These are phyloP conservation scores for Sapajus apella DNA, from an alignment of 2,113 vertebrate species.

Conservation along the genomic window DNA sequence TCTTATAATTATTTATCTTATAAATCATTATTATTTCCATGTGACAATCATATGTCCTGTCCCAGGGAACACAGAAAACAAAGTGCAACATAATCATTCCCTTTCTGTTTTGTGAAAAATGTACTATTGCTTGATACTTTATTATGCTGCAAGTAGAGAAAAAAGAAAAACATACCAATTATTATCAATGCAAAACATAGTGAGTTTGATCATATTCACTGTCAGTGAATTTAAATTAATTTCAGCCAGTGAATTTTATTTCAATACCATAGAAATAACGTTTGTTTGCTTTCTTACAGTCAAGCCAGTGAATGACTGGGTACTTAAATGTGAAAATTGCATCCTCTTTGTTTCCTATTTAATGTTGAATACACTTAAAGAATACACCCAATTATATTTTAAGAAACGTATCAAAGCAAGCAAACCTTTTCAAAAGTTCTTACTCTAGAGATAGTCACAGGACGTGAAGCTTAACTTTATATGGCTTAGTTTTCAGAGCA, in stretches of 20 bases:
- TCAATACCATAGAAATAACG: neutral
- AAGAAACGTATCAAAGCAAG: neutral
- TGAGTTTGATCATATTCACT: neutral
- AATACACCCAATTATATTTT: neutral
- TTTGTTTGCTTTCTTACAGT: neutral
- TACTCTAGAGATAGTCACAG: neutral
- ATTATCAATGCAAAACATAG: constrained; percentile 19
- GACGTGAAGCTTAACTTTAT: neutral
- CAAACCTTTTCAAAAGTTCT: neutral
- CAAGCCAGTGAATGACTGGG: neutral
- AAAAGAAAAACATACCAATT: neutral
- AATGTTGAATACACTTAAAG: constrained; percentile 1
- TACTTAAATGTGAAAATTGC: neutral
- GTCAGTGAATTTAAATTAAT: neutral
- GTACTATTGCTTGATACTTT: too few relatives aligned
- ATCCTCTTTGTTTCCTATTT: neutral
- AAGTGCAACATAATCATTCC: neutral
- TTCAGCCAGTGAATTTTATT: neutral
- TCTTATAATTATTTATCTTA: neutral
- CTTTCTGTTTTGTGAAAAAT: neutral
- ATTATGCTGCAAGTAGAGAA: too few relatives aligned
- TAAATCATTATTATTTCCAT: neutral
- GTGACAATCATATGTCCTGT: neutral
- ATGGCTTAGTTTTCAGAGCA: neutral
- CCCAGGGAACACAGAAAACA: neutral